Evolutionary conservation across 2,888 invertebrate genomes (phyloP).

Genomic region (Ptychoptera albimana): DNA sequence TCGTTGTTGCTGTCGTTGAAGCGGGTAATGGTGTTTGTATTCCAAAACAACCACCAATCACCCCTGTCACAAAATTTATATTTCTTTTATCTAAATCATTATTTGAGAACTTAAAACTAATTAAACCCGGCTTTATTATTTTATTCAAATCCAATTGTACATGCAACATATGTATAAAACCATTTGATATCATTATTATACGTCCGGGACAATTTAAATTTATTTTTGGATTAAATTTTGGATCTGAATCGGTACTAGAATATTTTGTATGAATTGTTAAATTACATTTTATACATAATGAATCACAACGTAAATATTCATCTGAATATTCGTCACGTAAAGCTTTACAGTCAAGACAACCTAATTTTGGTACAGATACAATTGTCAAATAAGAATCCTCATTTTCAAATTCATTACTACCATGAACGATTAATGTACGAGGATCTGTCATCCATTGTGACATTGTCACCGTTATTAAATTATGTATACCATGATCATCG

Average conservation of each 20-base stretch:
- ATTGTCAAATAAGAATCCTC: slow-evolving; percentile 31
- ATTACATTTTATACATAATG: slow-evolving; percentile 73
- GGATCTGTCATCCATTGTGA: slow-evolving; percentile 46
- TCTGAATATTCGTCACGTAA: slow-evolving; percentile 34
- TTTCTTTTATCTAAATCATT: no score
- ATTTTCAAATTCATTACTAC: slow-evolving; percentile 28
- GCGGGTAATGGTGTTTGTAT: background rate
- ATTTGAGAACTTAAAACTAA: slow-evolving; percentile 4
- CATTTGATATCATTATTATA: slow-evolving; percentile 71
- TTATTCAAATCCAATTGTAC: slow-evolving; percentile 40
- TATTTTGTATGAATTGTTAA: slow-evolving; percentile 85
- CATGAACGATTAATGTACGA: slow-evolving; percentile 41
- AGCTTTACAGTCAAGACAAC: slow-evolving; percentile 43
- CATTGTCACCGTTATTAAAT: slow-evolving; percentile 42
- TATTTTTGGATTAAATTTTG: slow-evolving; percentile 53
- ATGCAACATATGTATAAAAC: slow-evolving; percentile 63
- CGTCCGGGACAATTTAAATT: slow-evolving; percentile 54
- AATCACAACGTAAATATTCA: slow-evolving; percentile 40
- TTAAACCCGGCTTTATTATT: slow-evolving; percentile 3
- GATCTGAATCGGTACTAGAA: slow-evolving; percentile 74
- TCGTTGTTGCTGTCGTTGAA: slow-evolving; percentile 9
- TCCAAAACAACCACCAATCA: background rate
- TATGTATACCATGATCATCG: slow-evolving; percentile 43
- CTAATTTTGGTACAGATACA: slow-evolving; percentile 40
- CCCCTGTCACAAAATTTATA: background rate